phyloP scores from a whole-genome alignment of 1,140 invertebrate species.

The Thaumetopoea pityocampa region DNA sequence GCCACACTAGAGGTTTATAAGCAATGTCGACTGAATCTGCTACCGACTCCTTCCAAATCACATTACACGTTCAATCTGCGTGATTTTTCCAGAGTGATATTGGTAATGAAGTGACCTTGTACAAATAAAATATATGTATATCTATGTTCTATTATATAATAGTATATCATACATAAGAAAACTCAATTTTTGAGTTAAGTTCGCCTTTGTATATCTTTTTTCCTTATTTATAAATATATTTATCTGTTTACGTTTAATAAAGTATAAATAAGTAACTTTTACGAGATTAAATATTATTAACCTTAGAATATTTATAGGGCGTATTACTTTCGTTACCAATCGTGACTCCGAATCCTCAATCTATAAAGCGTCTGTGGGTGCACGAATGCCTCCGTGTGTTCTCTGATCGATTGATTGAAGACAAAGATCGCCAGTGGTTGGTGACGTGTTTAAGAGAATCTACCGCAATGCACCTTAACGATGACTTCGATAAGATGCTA shows the following conservation, averaged over 20 bases:
- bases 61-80: conserved; percentile 97
- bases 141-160: too few relatives aligned
- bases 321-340: conserved; percentile 94
- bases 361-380: conserved; percentile 95
- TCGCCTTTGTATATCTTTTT: too few relatives aligned
- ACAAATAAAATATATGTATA: too few relatives aligned
- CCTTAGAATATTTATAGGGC: too few relatives aligned
- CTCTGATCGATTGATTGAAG: conserved; percentile 93
- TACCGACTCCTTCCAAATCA: conserved; percentile 93
- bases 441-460: conserved; percentile 76
- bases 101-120: too few relatives aligned
- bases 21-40: conserved; percentile 85
- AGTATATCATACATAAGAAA: too few relatives aligned
- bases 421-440: conserved; percentile 89
- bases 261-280: too few relatives aligned
- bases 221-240: too few relatives aligned
- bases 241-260: too few relatives aligned
- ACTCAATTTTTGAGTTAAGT: too few relatives aligned
- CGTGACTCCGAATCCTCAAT: conserved; percentile 89
- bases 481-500: conserved; percentile 76
- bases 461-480: conserved; percentile 67
- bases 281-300: too few relatives aligned
- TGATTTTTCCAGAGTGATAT: conserved; percentile 95
- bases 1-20: conserved; percentile 94
- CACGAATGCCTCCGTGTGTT: conserved; percentile 96